Conservation (phyloP, 2,888 invertebrate genomes). For the Dasypogon diadema region DNA sequence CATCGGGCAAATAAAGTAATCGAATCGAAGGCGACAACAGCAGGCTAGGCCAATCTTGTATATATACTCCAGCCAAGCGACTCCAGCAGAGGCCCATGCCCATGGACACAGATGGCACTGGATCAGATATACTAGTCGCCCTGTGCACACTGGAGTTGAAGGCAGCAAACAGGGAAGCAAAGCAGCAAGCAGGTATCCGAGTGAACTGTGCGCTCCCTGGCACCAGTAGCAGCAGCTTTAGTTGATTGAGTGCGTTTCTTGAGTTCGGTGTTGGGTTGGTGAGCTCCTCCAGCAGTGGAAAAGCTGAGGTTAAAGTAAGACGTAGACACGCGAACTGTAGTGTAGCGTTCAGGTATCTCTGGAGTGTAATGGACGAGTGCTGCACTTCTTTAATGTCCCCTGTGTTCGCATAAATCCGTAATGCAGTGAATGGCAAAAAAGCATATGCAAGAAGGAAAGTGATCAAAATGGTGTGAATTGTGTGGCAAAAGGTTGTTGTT, state of each 20-base stretch:
- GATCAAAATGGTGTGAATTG: constrained; percentile 28
- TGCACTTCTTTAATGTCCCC: constrained; percentile 36
- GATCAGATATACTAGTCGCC: no score
- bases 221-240: neutral
- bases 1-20: no score
- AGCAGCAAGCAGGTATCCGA: no score
- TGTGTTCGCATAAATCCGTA: neutral
- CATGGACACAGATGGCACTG: no score
- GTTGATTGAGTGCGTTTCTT: constrained; percentile 49
- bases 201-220: no score
- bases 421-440: constrained; percentile 13
- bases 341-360: constrained; percentile 7
- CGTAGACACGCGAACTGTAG: constrained; percentile 4
- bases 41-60: no score
- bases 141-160: no score
- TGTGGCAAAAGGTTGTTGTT: constrained; percentile 3
- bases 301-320: constrained; percentile 17
- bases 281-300: neutral
- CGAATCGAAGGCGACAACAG: no score
- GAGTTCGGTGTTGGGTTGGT: constrained; percentile 17
- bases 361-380: constrained; percentile 27
- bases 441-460: constrained; percentile 3
- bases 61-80: no score
- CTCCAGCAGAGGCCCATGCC: no score
- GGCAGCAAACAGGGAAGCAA: no score